Base-by-base conservation (phyloP, 53 echinoderm and acorn worm genomes). In the Holothuria scabra region DNA sequence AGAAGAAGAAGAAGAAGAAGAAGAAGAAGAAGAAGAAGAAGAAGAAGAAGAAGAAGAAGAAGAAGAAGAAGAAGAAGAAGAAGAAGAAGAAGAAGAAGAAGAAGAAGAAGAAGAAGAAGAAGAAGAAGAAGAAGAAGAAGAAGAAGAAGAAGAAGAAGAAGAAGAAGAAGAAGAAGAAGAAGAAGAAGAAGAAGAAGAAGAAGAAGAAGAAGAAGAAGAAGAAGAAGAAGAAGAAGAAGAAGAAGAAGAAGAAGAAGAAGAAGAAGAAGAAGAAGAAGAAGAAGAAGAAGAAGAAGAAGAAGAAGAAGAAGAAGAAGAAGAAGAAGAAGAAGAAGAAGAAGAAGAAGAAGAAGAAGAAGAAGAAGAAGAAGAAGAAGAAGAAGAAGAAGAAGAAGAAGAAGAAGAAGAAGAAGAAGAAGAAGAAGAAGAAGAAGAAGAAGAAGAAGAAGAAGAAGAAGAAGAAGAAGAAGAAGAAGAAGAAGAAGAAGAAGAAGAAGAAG, bases 1-100 rank as follows among this genome's bases (percentile, higher is more conserved):
- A 60, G 8, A 8, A 25, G 26, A 8, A 60, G 26, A 25, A 60
- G 22, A 8, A 25, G 3, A 25, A 60, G 8, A 8, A 60, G 8
- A 60, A 60, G 26, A 8, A 60, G 26, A 8, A 3, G 26, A 25
- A 60, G 8, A 8, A 35, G 35, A 35, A 35, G 35, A 6, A 35
- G 35, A 35, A 35, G 35, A 35, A 35, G 35, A 35, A 35, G 3
- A 35, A 35, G 35, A 35, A 35, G 35, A 6, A 35, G 35, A 35
- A 35, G 35, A 60, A 60, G 8, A 60, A 60, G 61, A 60, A 4
- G 61, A 60, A 60, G 61, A 60, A 60, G 61, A 60, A 60, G 61
- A 60, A 35, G 35, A 35, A 4, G 35, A 35, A 35, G 6, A 35
- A 35, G 35, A 35, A 35, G 35, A 35, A 35, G 35, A 35, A 35